Evolutionary conservation across 2,888 invertebrate genomes (phyloP).

Genomic region (Eucera pruinosa): DNA sequence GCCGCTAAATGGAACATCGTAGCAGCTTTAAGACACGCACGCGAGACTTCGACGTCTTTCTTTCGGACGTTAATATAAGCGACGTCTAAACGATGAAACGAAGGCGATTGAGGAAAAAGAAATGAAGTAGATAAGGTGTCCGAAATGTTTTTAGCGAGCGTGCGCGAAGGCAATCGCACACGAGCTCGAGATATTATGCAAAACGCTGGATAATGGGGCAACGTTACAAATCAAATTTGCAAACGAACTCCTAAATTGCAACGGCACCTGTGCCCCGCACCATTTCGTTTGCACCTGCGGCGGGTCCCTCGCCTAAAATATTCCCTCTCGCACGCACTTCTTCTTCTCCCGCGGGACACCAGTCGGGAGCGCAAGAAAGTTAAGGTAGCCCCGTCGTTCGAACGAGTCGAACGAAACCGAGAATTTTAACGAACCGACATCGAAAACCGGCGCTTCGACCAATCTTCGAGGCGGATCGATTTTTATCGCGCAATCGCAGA

Average conservation of each 20-base stretch:
- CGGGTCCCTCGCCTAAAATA: slow-evolving; percentile 56
- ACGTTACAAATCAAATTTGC: slow-evolving; percentile 31
- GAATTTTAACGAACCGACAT: slow-evolving; percentile 57
- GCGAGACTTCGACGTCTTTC: too few relatives aligned
- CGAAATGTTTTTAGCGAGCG: too few relatives aligned
- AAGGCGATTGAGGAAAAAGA: too few relatives aligned
- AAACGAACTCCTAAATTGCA: slow-evolving; percentile 48
- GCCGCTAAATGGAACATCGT: too few relatives aligned
- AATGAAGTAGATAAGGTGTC: too few relatives aligned
- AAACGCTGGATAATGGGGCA: background rate
- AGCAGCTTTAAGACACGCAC: too few relatives aligned
- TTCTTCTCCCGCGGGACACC: background rate
- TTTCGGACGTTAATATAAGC: too few relatives aligned
- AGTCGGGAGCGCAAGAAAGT: slow-evolving; percentile 44
- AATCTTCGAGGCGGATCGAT: slow-evolving; percentile 36
- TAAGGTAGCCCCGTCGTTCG: slow-evolving; percentile 1
- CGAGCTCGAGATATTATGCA: too few relatives aligned
- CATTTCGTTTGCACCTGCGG: slow-evolving; percentile 62
- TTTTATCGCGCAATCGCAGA: background rate
- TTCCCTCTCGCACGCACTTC: slow-evolving; percentile 32
- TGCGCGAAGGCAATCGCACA: too few relatives aligned
- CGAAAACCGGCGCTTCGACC: slow-evolving; percentile 47
- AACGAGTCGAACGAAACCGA: slow-evolving; percentile 24
- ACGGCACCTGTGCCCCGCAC: slow-evolving; percentile 68
- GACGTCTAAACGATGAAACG: too few relatives aligned